phyloP scores from a whole-genome alignment of 2,888 invertebrate genomes.

The Helobdella robusta region DNA sequence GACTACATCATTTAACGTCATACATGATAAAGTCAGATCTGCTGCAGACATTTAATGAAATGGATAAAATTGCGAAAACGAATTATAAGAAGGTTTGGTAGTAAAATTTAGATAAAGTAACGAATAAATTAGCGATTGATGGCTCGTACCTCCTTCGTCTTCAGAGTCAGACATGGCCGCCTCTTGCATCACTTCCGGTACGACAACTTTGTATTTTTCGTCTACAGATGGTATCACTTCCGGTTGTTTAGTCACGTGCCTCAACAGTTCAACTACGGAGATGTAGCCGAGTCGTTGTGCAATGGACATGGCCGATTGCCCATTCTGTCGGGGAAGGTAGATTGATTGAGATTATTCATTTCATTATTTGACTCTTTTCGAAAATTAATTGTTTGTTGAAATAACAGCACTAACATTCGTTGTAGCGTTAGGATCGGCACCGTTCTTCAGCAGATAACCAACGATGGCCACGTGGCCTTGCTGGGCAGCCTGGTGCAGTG shows the following conservation, averaged over 20 bases:
- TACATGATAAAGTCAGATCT: no score
- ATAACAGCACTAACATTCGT: conserved; percentile 68
- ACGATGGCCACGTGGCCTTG: conserved; percentile 96
- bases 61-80: no score
- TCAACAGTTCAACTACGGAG: conserved; percentile 90
- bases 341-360: background rate
- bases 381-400: background rate
- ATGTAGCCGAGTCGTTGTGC: conserved; percentile 96
- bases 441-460: conserved; percentile 60
- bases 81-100: no score
- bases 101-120: background rate
- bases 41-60: no score
- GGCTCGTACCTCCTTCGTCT: conserved; percentile 83
- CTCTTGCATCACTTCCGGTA: conserved; percentile 98
- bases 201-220: conserved; percentile 93
- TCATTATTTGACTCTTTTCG: background rate
- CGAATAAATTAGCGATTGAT: background rate
- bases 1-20: no score
- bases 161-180: conserved; percentile 97
- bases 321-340: conserved; percentile 60
- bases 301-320: conserved; percentile 92
- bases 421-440: conserved; percentile 67
- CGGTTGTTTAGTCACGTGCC: conserved; percentile 81
- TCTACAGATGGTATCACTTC: conserved; percentile 69
- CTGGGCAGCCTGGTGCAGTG: conserved; percentile 95